These are phyloP conservation scores for Epinephelus awoara DNA, from an alignment of 2,797 vertebrate species.

Conservation along the genomic window DNA sequence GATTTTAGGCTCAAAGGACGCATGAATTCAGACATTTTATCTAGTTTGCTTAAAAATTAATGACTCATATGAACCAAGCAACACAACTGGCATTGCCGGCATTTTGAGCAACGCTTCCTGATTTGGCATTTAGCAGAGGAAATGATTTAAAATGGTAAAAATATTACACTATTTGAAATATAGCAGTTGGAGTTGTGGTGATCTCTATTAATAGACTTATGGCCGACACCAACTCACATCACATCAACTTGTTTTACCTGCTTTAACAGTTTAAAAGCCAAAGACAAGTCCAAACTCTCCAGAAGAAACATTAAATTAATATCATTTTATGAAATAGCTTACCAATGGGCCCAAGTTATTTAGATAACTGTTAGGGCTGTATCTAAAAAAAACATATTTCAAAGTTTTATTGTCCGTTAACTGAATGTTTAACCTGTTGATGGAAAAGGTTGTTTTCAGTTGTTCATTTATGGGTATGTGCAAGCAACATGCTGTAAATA, in stretches of 20 bases:
- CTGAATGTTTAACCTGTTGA: no score
- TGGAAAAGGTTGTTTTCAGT: no score
- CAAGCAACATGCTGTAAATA: neutral
- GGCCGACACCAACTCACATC: neutral
- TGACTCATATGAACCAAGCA: neutral
- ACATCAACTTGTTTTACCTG: neutral
- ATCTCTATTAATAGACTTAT: neutral
- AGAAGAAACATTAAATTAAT: neutral
- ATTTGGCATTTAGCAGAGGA: slow-evolving; percentile 5
- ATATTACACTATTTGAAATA: neutral
- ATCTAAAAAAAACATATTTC: neutral
- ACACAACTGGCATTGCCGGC: neutral
- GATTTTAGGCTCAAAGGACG: neutral
- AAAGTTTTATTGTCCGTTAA: no score
- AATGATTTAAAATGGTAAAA: neutral
- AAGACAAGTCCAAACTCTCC: neutral
- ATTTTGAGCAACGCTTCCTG: neutral
- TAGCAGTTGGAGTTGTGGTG: no score
- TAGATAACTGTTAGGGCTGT: neutral
- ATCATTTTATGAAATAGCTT: neutral
- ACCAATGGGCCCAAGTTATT: neutral
- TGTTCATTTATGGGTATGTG: no score
- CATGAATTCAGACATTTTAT: neutral
- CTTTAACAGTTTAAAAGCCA: neutral
- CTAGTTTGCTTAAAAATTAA: neutral